These are phyloP conservation scores for Schizaphis graminum DNA, from an alignment of 2,888 invertebrate species.

Conservation along the genomic window DNA sequence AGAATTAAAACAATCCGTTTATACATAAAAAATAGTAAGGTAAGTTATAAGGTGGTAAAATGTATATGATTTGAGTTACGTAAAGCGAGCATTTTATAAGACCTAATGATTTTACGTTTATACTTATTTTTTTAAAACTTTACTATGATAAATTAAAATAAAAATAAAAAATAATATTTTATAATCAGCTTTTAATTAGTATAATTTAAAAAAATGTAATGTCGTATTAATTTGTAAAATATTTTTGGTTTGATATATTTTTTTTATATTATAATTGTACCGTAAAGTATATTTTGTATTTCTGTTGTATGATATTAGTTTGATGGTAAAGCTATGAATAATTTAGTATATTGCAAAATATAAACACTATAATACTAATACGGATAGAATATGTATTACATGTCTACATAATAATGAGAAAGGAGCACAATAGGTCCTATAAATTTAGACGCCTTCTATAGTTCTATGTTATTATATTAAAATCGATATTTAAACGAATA, in stretches of 20 bases:
- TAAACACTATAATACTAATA: background rate
- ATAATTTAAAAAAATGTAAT: background rate
- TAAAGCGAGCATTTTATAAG: background rate
- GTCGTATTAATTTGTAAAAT: background rate
- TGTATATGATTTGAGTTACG: background rate
- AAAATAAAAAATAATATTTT: background rate
- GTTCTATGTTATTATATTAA: background rate
- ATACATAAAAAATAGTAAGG: background rate
- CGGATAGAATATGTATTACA: background rate
- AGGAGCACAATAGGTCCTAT: constrained; percentile 23
- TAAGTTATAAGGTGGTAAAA: background rate
- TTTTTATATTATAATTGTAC: background rate
- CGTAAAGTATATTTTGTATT: background rate
- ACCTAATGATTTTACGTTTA: background rate
- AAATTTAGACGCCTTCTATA: background rate
- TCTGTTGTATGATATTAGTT: background rate
- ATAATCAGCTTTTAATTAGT: background rate
- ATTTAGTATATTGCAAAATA: background rate
- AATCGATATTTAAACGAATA: constrained; percentile 8
- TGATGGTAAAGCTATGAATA: constrained; percentile 18
- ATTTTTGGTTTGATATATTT: background rate
- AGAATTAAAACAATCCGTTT: background rate
- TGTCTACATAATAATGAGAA: constrained; percentile 28
- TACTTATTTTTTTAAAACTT: background rate
- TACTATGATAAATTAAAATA: background rate